Conservation (phyloP, 1,140 invertebrate species). For the Zaprionus davidi region DNA sequence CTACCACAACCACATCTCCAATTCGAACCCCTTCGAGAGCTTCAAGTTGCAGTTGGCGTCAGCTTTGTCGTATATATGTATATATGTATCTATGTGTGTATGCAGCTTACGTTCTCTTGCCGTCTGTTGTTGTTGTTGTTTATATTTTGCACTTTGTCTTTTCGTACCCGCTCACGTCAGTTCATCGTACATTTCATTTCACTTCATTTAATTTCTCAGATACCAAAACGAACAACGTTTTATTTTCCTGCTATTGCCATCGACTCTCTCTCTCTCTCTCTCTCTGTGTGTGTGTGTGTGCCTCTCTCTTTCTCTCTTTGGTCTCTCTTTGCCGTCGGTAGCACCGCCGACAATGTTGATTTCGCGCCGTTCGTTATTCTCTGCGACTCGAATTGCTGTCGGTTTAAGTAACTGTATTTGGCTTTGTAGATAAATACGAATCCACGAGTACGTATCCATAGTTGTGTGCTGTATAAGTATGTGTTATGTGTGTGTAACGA, state of each 20-base stretch:
- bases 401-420: constrained; percentile 75
- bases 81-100: constrained; percentile 47
- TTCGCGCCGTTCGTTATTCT: constrained; percentile 54
- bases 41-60: constrained; percentile 71
- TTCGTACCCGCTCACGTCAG: constrained; percentile 62
- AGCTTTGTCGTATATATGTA: constrained; percentile 63
- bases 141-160: constrained; percentile 52
- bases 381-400: constrained; percentile 78
- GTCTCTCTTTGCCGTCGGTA: neutral
- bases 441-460: constrained; percentile 8
- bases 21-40: constrained; percentile 47
- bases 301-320: constrained; percentile 13
- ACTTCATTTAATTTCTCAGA: constrained; percentile 82
- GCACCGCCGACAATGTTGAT: constrained; percentile 41
- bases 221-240: constrained; percentile 78
- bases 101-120: constrained; percentile 12
- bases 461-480: neutral
- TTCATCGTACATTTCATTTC: constrained; percentile 82
- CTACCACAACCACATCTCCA: constrained; percentile 50
- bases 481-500: neutral
- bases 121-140: constrained; percentile 22
- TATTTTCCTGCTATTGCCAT: constrained; percentile 65
- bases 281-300: constrained; percentile 6
- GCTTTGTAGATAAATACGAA: constrained; percentile 17
- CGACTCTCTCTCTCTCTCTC: constrained; percentile 12